These are phyloP conservation scores for Rhodeus uyekii DNA, from an alignment of 2,797 vertebrate genomes.

Conservation along the genomic window DNA sequence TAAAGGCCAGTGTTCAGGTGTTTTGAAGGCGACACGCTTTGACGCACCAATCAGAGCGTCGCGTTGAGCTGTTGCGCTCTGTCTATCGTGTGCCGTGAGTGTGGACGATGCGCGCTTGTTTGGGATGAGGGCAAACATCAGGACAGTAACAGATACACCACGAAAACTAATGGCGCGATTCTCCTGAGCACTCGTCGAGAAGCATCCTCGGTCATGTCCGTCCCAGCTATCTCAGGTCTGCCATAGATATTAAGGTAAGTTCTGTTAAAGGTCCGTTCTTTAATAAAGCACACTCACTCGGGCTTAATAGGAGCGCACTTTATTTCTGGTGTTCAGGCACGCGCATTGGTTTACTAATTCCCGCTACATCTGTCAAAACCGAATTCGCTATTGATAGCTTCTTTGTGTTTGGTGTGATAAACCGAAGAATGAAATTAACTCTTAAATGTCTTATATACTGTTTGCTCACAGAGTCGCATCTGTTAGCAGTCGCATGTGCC, in stretches of 20 bases:
- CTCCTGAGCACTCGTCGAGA: background rate
- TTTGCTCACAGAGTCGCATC: background rate
- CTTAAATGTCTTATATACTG: background rate
- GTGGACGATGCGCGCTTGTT: slow-evolving; percentile 32
- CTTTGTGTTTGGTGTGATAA: background rate
- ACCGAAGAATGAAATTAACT: background rate
- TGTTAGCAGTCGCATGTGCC: slow-evolving; percentile 1
- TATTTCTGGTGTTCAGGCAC: background rate
- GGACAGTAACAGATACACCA: background rate
- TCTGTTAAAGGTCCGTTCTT: background rate
- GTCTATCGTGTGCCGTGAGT: background rate
- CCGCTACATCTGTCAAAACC: background rate
- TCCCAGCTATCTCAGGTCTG: background rate
- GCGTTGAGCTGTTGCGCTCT: slow-evolving; percentile 48
- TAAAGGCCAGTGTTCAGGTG: background rate
- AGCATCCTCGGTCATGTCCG: slow-evolving; percentile 7
- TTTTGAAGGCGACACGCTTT: background rate
- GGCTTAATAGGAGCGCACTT: background rate
- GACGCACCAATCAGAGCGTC: slow-evolving; percentile 19
- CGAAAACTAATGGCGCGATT: background rate
- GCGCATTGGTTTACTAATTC: background rate
- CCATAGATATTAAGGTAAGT: slow-evolving; percentile 41
- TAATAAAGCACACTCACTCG: background rate
- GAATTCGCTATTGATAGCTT: background rate
- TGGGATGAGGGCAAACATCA: slow-evolving; percentile 18